Evolutionary conservation across 2,113 vertebrate species (phyloP).

Genomic region (Helogale parvula): DNA sequence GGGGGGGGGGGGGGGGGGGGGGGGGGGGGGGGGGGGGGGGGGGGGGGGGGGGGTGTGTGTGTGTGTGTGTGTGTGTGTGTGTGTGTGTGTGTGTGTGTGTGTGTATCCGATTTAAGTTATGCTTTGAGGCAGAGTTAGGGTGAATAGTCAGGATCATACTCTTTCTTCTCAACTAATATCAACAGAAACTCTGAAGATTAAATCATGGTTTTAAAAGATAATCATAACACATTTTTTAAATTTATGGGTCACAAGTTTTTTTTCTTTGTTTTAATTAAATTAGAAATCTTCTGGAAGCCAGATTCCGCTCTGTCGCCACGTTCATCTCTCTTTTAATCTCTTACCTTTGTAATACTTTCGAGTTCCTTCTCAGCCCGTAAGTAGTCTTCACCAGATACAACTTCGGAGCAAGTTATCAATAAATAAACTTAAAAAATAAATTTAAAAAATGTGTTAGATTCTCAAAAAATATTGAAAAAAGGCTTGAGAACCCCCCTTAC

Average conservation of each 20-base stretch:
- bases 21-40: no score
- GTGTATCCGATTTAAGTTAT: background rate
- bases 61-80: background rate
- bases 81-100: background rate
- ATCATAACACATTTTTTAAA: background rate
- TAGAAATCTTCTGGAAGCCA: background rate
- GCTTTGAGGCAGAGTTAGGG: background rate
- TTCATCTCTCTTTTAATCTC: background rate
- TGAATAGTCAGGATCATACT: background rate
- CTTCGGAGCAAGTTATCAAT: no score
- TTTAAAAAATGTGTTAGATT: background rate
- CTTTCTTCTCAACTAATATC: background rate
- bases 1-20: no score
- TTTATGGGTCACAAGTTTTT: background rate
- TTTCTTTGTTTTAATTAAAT: slow-evolving; percentile 20
- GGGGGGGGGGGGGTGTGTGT: no score
- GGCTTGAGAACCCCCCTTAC: background rate
- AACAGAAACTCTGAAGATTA: slow-evolving; percentile 19
- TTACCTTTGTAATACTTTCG: background rate
- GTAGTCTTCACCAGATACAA: background rate
- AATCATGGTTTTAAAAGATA: background rate
- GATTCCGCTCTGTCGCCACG: background rate
- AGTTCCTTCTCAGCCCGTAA: background rate
- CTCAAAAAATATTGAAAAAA: background rate
- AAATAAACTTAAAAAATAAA: no score